Conservation (phyloP, 2,797 vertebrate species). For the Natrix natrix region DNA sequence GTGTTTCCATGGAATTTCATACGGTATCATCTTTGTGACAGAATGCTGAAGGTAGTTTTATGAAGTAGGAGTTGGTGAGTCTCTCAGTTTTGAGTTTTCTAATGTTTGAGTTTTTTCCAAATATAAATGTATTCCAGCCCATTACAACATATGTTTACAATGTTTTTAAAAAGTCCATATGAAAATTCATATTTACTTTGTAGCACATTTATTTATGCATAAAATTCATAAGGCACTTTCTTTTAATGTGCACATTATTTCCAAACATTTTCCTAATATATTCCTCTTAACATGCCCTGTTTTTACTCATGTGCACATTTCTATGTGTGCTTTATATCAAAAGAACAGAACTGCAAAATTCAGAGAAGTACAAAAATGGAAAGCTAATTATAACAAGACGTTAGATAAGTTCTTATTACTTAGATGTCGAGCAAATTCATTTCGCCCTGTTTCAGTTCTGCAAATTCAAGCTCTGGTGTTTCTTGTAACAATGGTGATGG, state of each 20-base stretch:
- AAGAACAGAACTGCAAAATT: neutral
- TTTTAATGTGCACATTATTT: neutral
- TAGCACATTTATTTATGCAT: neutral
- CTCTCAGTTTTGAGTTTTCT: neutral
- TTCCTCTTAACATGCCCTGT: neutral
- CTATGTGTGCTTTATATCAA: neutral
- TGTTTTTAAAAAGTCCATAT: neutral
- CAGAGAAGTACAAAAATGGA: neutral
- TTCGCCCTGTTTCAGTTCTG: neutral
- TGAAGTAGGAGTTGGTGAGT: neutral
- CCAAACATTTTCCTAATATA: neutral
- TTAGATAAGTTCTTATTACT: neutral
- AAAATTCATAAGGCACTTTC: neutral
- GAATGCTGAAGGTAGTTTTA: neutral
- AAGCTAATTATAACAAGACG: neutral
- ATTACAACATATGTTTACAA: neutral
- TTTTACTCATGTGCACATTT: neutral
- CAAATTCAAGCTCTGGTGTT: neutral
- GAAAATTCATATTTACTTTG: neutral
- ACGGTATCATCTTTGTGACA: neutral
- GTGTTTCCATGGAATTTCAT: neutral
- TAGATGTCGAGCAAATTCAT: neutral
- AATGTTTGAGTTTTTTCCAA: neutral
- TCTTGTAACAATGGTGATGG: neutral
- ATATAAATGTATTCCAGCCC: neutral